These are phyloP conservation scores for Crocallis elinguaria DNA, from an alignment of 2,888 invertebrate genomes.

Conservation along the genomic window DNA sequence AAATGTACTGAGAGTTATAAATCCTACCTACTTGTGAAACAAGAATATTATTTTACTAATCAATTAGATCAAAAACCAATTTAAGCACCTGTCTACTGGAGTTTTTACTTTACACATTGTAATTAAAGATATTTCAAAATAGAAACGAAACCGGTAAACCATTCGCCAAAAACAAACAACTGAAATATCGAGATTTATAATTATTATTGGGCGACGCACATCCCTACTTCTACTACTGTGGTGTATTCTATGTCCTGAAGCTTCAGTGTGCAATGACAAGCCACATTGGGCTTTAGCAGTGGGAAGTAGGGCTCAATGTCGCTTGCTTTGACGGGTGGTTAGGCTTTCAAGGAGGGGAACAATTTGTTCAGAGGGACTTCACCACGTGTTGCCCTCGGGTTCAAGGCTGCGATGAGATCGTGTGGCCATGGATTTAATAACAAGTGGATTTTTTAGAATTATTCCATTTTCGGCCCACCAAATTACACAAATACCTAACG, in stretches of 20 bases:
- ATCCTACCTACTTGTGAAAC: background rate
- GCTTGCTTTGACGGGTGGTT: slow-evolving; percentile 39
- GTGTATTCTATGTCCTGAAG: slow-evolving; percentile 27
- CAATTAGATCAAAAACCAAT: too few relatives aligned
- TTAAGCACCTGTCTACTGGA: too few relatives aligned
- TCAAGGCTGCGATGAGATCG: slow-evolving; percentile 65
- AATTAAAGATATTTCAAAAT: background rate
- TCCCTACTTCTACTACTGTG: slow-evolving; percentile 23
- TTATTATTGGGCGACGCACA: slow-evolving; percentile 36
- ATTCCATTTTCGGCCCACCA: too few relatives aligned
- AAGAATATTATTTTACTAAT: too few relatives aligned
- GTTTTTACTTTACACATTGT: too few relatives aligned
- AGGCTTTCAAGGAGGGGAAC: slow-evolving; percentile 64
- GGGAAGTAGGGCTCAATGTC: slow-evolving; percentile 58
- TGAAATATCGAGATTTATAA: slow-evolving; percentile 39
- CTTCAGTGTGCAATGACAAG: slow-evolving; percentile 43
- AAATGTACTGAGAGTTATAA: background rate
- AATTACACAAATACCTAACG: background rate
- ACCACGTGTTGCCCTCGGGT: slow-evolving; percentile 74
- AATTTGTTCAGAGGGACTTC: slow-evolving; percentile 64
- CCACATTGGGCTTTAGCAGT: slow-evolving; percentile 54
- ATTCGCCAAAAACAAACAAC: slow-evolving; percentile 14
- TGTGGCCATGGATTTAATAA: slow-evolving; percentile 41
- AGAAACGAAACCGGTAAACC: slow-evolving; percentile 7
- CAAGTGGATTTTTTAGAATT: slow-evolving; percentile 11